Conservation (phyloP, 2,888 invertebrate species). For the Watsonalla binaria region DNA sequence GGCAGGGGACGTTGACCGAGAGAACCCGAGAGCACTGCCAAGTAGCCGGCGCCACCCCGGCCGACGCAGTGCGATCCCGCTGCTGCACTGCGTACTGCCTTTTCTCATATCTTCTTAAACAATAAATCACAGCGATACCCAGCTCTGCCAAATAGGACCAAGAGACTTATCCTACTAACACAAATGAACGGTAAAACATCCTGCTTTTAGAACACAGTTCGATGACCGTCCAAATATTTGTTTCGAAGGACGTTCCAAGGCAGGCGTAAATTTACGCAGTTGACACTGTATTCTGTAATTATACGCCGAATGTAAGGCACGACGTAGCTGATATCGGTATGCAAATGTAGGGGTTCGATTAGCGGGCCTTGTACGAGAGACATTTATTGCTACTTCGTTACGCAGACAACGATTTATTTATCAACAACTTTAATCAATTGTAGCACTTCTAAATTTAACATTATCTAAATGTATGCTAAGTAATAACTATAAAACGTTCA, state of each 20-base stretch:
- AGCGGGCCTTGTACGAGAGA: conserved; percentile 36
- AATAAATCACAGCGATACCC: conserved; percentile 60
- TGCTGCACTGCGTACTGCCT: conserved; percentile 71
- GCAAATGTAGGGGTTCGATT: conserved; percentile 48
- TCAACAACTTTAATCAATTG: neutral
- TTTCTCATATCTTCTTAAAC: conserved; percentile 51
- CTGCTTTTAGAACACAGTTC: conserved; percentile 18
- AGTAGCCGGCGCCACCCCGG: conserved; percentile 70
- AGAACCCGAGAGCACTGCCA: conserved; percentile 67
- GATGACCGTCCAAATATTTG: conserved; percentile 26
- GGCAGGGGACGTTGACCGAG: conserved; percentile 70
- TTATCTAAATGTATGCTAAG: neutral
- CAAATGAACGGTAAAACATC: conserved; percentile 15
- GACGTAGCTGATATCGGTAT: conserved; percentile 33
- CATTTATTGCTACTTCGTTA: conserved; percentile 56
- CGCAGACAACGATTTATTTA: conserved; percentile 27
- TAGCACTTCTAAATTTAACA: neutral
- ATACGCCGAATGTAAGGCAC: conserved; percentile 25
- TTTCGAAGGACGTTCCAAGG: conserved; percentile 40
- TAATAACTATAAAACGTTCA: neutral
- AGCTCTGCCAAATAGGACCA: conserved; percentile 59
- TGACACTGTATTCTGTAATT: conserved; percentile 27
- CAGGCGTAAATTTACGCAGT: conserved; percentile 20
- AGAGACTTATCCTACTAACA: conserved; percentile 17
- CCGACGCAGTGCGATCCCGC: conserved; percentile 67